phyloP scores from a whole-genome alignment of 1,140 invertebrate species.

The Ephestia elutella region DNA sequence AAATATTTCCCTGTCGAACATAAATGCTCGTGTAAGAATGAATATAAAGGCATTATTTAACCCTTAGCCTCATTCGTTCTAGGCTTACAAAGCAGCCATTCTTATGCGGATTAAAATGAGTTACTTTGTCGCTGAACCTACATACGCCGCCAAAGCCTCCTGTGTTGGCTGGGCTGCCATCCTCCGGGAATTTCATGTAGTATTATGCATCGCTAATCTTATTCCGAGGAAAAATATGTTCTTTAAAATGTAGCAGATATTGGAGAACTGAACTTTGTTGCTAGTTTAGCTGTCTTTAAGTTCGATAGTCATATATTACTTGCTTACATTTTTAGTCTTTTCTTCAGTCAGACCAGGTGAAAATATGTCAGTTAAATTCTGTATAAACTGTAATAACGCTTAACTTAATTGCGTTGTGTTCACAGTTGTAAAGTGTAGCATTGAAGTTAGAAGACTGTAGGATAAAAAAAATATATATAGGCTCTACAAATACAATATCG shows the following conservation, averaged over 20 bases:
- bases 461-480: no score
- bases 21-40: conserved; percentile 14
- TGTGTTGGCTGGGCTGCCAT: background rate
- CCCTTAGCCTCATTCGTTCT: conserved; percentile 23
- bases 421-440: no score
- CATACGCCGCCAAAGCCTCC: background rate
- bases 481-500: no score
- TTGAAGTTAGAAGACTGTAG: no score
- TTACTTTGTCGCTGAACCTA: conserved; percentile 39
- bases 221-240: conserved; percentile 13
- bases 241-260: background rate
- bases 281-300: no score
- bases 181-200: conserved; percentile 11
- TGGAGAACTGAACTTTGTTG: background rate
- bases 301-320: no score
- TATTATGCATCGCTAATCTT: conserved; percentile 14
- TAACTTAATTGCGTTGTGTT: no score
- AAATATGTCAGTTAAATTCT: no score
- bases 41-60: conserved; percentile 45
- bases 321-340: no score
- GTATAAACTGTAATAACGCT: no score
- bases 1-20: background rate
- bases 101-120: conserved; percentile 52
- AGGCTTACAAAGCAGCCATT: conserved; percentile 47
- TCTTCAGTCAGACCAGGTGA: no score